These are phyloP conservation scores for Parnassius apollo DNA, from an alignment of 2,888 invertebrate species.

Conservation along the genomic window DNA sequence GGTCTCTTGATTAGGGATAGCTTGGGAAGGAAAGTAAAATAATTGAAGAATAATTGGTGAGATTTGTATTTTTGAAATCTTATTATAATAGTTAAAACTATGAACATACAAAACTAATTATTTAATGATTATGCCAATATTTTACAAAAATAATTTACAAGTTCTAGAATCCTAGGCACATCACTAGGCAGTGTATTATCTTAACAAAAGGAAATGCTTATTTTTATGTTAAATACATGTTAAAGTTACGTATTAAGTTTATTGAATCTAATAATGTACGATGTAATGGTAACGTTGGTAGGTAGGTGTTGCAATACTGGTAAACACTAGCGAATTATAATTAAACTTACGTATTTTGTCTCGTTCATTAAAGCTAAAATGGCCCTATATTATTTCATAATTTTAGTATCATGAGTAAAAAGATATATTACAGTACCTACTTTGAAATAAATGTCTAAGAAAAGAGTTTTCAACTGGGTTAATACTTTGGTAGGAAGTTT, in stretches of 20 bases:
- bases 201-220: conserved; percentile 1
- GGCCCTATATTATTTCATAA: conserved; percentile 52
- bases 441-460: conserved; percentile 11
- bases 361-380: conserved; percentile 65
- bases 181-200: conserved; percentile 62
- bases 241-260: conserved; percentile 2
- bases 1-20: background rate
- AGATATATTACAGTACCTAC: background rate
- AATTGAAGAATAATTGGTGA: conserved; percentile 53
- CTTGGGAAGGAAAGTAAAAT: conserved; percentile 6
- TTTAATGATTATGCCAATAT: conserved; percentile 51
- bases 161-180: conserved; percentile 43
- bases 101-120: conserved; percentile 28
- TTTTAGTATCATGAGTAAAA: conserved; percentile 8
- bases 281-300: conserved; percentile 50
- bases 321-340: conserved; percentile 13
- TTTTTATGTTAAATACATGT: background rate
- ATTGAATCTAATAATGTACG: conserved; percentile 28
- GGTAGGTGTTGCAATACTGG: conserved; percentile 30
- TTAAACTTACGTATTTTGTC: conserved; percentile 9
- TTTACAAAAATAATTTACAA: conserved; percentile 69
- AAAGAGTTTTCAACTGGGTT: conserved; percentile 26
- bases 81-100: conserved; percentile 25
- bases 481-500: conserved; percentile 27
- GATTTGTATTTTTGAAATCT: conserved; percentile 44